A percentile compares a stretch with the other conserved stretches of the same genome.
Conservation (phyloP, 2,888 invertebrate species). For the Parnassius mnemosyne region DNA sequence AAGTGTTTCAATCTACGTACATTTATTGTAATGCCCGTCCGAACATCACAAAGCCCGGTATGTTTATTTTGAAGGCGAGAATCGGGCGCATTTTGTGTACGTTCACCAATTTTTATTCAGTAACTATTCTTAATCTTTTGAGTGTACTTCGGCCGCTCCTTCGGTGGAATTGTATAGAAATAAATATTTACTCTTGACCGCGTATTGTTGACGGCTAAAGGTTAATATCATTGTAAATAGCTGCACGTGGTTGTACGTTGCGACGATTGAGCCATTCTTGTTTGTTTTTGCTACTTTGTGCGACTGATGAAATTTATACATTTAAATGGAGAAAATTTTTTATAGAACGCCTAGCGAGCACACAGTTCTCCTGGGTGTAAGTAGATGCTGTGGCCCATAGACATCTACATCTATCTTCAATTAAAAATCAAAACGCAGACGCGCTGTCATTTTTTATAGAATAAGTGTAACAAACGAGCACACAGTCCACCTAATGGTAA, state of each 20-base stretch:
- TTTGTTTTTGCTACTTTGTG: slow-evolving; percentile 21
- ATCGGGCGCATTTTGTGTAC: slow-evolving; percentile 38
- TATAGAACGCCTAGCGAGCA: background rate
- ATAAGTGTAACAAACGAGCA: no score
- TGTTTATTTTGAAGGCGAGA: slow-evolving; percentile 58
- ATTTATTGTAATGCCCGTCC: slow-evolving; percentile 67
- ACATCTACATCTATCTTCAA: no score
- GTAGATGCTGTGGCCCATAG: no score
- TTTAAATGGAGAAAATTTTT: background rate
- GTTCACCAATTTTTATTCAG: slow-evolving; percentile 41
- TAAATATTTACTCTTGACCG: slow-evolving; percentile 69
- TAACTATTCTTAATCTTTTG: slow-evolving; percentile 49
- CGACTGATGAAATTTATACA: background rate
- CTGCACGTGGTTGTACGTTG: slow-evolving; percentile 38
- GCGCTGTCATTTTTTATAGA: no score
- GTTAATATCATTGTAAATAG: slow-evolving; percentile 70
- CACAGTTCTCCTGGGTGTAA: no score
- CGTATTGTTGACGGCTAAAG: slow-evolving; percentile 66
- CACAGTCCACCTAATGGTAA: no score
- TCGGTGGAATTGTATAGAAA: slow-evolving; percentile 55
- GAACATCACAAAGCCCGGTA: slow-evolving; percentile 60
- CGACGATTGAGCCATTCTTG: slow-evolving; percentile 51
- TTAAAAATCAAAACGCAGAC: no score
- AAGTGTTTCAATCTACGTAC: slow-evolving; percentile 62
- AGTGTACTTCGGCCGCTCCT: slow-evolving; percentile 35